Evolutionary conservation across 2,888 invertebrate genomes (phyloP).

Genomic region (Octonoba sinensis): DNA sequence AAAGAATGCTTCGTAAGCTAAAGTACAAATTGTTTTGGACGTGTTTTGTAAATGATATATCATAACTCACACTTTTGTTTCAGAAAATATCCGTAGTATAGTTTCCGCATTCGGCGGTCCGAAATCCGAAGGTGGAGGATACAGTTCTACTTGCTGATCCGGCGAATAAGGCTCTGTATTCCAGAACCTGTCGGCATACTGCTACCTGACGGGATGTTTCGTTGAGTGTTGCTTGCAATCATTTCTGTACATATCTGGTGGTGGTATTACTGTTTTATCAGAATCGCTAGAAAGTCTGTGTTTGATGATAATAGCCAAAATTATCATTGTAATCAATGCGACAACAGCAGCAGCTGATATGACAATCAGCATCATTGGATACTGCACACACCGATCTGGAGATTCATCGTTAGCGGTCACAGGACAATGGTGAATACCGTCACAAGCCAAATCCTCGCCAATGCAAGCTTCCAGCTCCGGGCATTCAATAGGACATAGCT

Average conservation of each 20-base stretch:
- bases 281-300: constrained; percentile 1
- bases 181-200: constrained; percentile 58
- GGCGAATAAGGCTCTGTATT: constrained; percentile 12
- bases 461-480: constrained; percentile 86
- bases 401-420: constrained; percentile 75
- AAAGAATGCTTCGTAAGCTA: no score
- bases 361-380: constrained; percentile 46
- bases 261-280: constrained; percentile 39
- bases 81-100: constrained; percentile 11
- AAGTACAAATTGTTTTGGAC: no score
- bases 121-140: constrained; percentile 14
- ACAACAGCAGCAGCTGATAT: constrained; percentile 37
- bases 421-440: constrained; percentile 83
- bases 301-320: constrained; percentile 18
- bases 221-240: constrained; percentile 22
- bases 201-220: constrained; percentile 46
- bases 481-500: constrained; percentile 79
- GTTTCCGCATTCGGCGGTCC: neutral
- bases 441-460: constrained; percentile 83
- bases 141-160: constrained; percentile 37
- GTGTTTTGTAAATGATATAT: no score
- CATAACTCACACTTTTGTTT: constrained; percentile 32
- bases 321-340: constrained; percentile 24
- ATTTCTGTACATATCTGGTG: constrained; percentile 49
- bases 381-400: constrained; percentile 54